phyloP scores from a whole-genome alignment of 2,888 invertebrate genomes.

The Thecocarcelia acutangulata region DNA sequence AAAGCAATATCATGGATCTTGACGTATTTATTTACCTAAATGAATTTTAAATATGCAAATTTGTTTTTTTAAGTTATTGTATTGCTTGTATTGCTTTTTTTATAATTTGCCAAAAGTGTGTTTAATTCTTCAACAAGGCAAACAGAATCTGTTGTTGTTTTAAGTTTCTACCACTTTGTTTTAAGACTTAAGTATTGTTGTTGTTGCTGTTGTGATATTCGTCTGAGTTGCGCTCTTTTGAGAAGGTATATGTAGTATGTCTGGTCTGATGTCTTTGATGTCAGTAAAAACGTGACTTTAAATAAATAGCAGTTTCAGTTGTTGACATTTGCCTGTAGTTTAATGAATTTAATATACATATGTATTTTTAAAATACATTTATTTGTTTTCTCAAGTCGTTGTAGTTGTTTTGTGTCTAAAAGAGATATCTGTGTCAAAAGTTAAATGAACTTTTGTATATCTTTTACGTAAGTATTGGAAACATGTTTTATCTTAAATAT shows the following conservation, averaged over 20 bases:
- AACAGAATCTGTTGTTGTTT: neutral
- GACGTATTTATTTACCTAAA: no score
- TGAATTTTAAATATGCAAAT: no score
- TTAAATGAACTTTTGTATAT: constrained; percentile 66
- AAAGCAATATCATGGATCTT: no score
- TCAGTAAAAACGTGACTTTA: constrained; percentile 59
- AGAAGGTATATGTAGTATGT: neutral
- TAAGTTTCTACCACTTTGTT: neutral
- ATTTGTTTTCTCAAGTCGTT: neutral
- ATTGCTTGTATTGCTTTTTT: neutral
- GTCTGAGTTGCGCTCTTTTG: neutral
- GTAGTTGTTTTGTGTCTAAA: constrained; percentile 3
- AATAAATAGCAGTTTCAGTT: constrained; percentile 50
- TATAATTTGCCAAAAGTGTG: constrained; percentile 11
- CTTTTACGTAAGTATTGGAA: constrained; percentile 5
- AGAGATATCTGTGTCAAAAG: constrained; percentile 68
- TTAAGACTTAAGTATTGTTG: no score
- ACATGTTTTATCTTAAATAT: constrained; percentile 14
- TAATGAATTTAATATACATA: constrained; percentile 56
- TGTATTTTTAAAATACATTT: neutral
- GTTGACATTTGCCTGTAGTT: constrained; percentile 50
- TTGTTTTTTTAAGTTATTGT: no score
- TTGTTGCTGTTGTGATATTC: no score
- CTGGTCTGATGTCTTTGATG: constrained; percentile 21
- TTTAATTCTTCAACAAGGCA: constrained; percentile 25